Evolutionary conservation across 2,797 vertebrate species (phyloP).

Genomic region (Neosalanx taihuensis): DNA sequence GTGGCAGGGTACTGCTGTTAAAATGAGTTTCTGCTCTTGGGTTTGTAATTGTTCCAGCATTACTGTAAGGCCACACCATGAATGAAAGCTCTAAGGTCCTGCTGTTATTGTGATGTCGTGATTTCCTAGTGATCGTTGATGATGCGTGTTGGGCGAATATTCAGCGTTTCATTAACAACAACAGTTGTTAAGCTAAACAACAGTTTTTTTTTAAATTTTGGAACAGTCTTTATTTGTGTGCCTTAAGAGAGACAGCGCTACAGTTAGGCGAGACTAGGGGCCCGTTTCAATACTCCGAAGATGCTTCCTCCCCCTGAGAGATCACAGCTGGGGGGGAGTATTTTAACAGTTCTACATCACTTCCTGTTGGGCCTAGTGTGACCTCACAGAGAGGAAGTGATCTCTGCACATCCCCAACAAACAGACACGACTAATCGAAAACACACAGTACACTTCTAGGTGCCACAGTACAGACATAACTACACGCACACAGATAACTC

Average conservation of each 20-base stretch:
- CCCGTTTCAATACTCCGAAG: not conserved
- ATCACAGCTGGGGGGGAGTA: not conserved
- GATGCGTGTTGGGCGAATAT: not conserved
- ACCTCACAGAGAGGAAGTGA: not conserved
- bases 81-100: not conserved
- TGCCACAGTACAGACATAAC: slow-evolving; percentile 19
- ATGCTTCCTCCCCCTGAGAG: not conserved
- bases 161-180: not conserved
- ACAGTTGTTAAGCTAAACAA: too few species aligned
- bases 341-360: not conserved
- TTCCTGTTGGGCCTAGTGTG: not conserved
- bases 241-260: slow-evolving; percentile 60
- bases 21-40: not conserved
- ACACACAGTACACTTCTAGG: slow-evolving; percentile 23
- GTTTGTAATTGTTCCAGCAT: not conserved
- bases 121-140: not conserved
- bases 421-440: slow-evolving; percentile 31
- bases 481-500: slow-evolving; percentile 29
- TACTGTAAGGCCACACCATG: not conserved
- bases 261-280: not conserved
- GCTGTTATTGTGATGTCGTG: not conserved
- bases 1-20: slow-evolving; percentile 6
- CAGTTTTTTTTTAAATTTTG: slow-evolving; percentile 42
- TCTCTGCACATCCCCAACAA: slow-evolving; percentile 6
- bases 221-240: slow-evolving; percentile 67